These are phyloP conservation scores for Psophia crepitans DNA, from an alignment of 2,113 vertebrate species.

Conservation along the genomic window DNA sequence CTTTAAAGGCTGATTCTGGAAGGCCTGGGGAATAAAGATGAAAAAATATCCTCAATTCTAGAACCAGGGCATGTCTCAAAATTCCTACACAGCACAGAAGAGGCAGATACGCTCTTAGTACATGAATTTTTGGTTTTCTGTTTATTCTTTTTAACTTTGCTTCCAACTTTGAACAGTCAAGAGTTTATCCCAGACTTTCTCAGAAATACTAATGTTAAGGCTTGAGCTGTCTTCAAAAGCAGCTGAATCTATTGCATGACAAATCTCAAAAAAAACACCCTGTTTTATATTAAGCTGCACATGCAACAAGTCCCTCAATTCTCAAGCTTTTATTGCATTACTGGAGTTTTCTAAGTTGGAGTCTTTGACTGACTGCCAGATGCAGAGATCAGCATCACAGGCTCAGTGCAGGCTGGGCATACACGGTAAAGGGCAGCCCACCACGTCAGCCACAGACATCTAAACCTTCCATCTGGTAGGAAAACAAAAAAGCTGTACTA, in stretches of 20 bases:
- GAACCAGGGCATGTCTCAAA: background rate
- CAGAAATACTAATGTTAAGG: background rate
- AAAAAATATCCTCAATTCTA: background rate
- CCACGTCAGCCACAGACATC: background rate
- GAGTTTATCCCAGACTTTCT: background rate
- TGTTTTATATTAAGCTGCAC: background rate
- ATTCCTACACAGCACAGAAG: background rate
- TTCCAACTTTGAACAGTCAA: background rate
- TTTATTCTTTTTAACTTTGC: background rate
- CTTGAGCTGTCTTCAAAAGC: background rate
- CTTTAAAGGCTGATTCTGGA: background rate
- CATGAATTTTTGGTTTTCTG: background rate
- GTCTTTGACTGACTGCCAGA: background rate
- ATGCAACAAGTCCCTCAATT: background rate
- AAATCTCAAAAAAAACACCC: background rate
- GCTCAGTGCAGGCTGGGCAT: fast-evolving
- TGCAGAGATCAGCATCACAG: background rate
- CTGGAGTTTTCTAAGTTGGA: background rate
- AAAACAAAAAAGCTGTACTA: background rate
- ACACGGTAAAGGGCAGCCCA: background rate
- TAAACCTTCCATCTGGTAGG: background rate
- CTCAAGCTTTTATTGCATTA: background rate
- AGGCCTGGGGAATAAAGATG: background rate
- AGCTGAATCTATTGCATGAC: background rate
- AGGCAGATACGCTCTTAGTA: background rate